Percentiles rank a stretch among this genome's conserved stretches.
Conservation (phyloP, 2,888 invertebrate genomes). For the Rhogogaster chlorosoma region DNA sequence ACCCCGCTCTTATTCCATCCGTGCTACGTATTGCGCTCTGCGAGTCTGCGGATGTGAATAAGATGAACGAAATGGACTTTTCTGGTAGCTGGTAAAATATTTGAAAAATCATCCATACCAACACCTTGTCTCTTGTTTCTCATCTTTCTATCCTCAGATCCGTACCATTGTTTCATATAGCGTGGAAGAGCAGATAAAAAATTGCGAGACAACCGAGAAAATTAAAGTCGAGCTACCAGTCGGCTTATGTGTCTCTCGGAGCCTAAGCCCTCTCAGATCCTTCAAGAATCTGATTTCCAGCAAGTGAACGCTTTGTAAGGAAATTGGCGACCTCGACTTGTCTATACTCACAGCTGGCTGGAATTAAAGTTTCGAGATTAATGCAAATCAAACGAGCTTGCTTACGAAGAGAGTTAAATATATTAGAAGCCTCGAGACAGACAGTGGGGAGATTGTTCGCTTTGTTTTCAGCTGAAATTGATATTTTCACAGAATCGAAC, state of each 20-base stretch:
- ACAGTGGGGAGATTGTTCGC: slow-evolving; percentile 1
- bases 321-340: slow-evolving; percentile 48
- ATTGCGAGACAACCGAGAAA: neutral
- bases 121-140: neutral
- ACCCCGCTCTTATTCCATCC: neutral
- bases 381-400: slow-evolving; percentile 46
- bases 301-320: slow-evolving; percentile 48
- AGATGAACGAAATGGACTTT: neutral
- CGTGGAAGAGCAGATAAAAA: neutral
- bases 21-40: neutral
- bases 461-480: slow-evolving; percentile 1
- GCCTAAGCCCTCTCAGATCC: neutral
- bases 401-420: slow-evolving; percentile 36
- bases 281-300: slow-evolving; percentile 42
- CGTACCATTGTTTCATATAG: neutral
- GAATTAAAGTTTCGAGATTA: slow-evolving; percentile 46
- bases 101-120: neutral
- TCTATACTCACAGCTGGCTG: slow-evolving; percentile 42
- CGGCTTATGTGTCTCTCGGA: slow-evolving; percentile 12
- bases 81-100: neutral
- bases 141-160: neutral
- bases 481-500: neutral
- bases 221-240: slow-evolving; percentile 29
- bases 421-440: slow-evolving; percentile 23
- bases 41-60: neutral